phyloP scores from a whole-genome alignment of 2,113 vertebrate genomes.

The Petrocephalus zakoni region DNA sequence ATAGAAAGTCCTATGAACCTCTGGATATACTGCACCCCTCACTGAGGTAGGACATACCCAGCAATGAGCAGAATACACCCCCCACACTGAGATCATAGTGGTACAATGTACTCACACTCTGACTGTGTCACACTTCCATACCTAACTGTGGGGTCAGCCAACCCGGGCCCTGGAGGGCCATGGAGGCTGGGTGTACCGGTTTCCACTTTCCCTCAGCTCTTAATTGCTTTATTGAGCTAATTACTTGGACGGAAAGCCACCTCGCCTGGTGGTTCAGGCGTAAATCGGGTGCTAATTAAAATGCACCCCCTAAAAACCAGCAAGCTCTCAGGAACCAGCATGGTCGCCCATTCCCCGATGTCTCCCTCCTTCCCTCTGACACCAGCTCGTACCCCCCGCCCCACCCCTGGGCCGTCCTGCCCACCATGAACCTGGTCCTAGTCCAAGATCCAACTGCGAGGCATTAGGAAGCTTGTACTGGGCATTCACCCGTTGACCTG shows the following conservation, averaged over 20 bases:
- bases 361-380: background rate
- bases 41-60: background rate
- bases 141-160: background rate
- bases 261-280: background rate
- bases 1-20: background rate
- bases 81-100: background rate
- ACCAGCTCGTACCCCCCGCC: background rate
- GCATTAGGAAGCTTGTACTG: background rate
- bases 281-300: conserved; percentile 9
- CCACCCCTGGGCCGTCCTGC: background rate
- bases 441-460: background rate
- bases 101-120: background rate
- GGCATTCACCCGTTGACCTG: background rate
- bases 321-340: background rate
- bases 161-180: background rate
- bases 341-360: background rate
- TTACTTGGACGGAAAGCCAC: background rate
- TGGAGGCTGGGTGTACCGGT: background rate
- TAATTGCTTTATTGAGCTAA: conserved; percentile 16
- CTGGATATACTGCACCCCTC: background rate
- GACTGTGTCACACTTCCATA: background rate
- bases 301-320: background rate
- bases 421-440: background rate
- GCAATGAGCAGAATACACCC: background rate
- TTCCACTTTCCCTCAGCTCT: background rate